Evolutionary conservation across 2,888 invertebrate species (phyloP), one percentile per base, ranked within the genome.

Genomic region (Agonum fuliginosum): DNA sequence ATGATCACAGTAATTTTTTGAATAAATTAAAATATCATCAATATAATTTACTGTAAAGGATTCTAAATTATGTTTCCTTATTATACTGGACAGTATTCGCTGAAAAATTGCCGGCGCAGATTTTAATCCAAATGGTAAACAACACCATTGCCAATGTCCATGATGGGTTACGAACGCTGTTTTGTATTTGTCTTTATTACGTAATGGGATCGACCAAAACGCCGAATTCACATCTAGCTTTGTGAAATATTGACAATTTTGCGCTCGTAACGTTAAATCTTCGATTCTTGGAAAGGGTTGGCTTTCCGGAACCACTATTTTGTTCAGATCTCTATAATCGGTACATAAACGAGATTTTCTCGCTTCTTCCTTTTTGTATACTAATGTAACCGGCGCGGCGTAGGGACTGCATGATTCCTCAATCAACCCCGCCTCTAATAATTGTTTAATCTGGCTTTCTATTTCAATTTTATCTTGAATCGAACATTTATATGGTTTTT

Each of bases 71-170:
- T 48, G 6, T 48, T 48, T 48, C 8, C 48, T 48, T 20, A 48
- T 8, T 17, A 20, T 67, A 8, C 62, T 80, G 2, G 30, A 14
- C 34, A 80, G 19, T 14, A 79, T 74, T 58, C 79, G 77, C 27
- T 79, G 79, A 34, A 79, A 78, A 24, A 80, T 78, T 5, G 78
- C 78, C 2, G 80, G 78, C 17, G 80, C 62, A 0, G 65, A 79
- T 71, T 79, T 80, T 17, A 80, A 6, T 8, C 80, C 80, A 78
- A 78, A 80, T 10, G 80, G 79, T 30, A 80, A 30, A 24, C 75
- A 78, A 0, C n/a, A 69, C 79, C 80, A 80, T 30, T 80, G 54
- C 43, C 37, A 80, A 24, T 80, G 80, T 1, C 79, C 79, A 1
- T 67, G n/a, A 14, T 80, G 80, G 0, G 80, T 80, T 4, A 80